Conservation (phyloP, 1,140 invertebrate genomes). For the Drosophila seguyi region DNA sequence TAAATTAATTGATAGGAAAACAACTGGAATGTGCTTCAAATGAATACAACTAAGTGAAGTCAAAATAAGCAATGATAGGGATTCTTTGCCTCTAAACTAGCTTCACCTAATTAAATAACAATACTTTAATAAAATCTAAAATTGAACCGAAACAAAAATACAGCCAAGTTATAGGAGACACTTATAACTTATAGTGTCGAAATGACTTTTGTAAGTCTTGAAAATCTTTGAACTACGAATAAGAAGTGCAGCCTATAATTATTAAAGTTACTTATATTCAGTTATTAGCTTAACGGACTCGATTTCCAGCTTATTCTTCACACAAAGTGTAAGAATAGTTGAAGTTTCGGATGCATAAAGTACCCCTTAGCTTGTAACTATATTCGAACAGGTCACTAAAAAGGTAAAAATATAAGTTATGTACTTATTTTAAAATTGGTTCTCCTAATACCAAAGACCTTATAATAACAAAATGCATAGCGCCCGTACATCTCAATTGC, state of each 20-base stretch:
- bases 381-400: neutral
- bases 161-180: neutral
- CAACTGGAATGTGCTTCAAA: neutral
- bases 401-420: neutral
- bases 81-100: neutral
- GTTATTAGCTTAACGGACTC: neutral
- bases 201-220: neutral
- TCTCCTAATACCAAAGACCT: neutral
- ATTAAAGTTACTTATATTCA: neutral
- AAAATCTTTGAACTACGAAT: neutral
- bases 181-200: neutral
- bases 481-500: neutral
- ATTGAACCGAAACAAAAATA: neutral
- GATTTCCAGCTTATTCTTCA: neutral
- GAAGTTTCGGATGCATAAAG: neutral
- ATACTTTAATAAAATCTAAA: neutral
- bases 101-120: slow-evolving; percentile 2
- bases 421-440: neutral
- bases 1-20: neutral
- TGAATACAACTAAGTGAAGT: no score
- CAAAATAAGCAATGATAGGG: neutral
- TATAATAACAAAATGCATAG: neutral
- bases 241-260: neutral
- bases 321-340: neutral
- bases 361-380: neutral